phyloP scores from a whole-genome alignment of 1,140 invertebrate species.

The Ceratitis capitata region DNA sequence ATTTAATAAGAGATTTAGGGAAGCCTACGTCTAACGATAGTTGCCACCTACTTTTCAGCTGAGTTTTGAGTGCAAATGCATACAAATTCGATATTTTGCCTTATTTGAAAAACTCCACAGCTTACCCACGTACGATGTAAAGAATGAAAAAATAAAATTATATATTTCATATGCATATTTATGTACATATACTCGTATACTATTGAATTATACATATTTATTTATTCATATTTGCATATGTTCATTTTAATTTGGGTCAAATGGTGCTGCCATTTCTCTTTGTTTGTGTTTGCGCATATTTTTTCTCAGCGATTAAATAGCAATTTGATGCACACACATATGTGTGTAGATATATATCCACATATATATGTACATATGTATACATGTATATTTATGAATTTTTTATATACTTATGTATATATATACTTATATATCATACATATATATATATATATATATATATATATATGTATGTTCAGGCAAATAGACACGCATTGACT shows the following conservation, averaged over 20 bases:
- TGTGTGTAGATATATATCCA: not conserved
- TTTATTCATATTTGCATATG: not conserved
- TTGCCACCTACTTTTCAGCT: too few relatives aligned
- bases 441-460: not conserved
- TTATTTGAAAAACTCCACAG: not conserved
- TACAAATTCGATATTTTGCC: too few relatives aligned
- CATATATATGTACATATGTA: not conserved
- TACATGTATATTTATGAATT: too few relatives aligned
- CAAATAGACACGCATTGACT: too few relatives aligned
- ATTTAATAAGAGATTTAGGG: too few relatives aligned
- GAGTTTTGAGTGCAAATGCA: too few relatives aligned
- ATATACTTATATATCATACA: too few relatives aligned
- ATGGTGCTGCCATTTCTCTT: not conserved
- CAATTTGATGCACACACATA: too few relatives aligned
- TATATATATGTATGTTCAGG: not conserved
- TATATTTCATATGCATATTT: not conserved
- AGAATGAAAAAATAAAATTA: not conserved
- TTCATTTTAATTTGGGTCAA: conserved; percentile 2
- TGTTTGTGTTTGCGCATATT: not conserved
- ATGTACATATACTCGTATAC: not conserved
- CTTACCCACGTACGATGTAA: not conserved
- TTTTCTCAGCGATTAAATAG: not conserved
- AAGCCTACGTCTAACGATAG: too few relatives aligned
- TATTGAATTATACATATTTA: too few relatives aligned
- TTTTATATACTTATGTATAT: too few relatives aligned